Conservation (phyloP, 2,888 invertebrate species). For the Aelia acuminata region DNA sequence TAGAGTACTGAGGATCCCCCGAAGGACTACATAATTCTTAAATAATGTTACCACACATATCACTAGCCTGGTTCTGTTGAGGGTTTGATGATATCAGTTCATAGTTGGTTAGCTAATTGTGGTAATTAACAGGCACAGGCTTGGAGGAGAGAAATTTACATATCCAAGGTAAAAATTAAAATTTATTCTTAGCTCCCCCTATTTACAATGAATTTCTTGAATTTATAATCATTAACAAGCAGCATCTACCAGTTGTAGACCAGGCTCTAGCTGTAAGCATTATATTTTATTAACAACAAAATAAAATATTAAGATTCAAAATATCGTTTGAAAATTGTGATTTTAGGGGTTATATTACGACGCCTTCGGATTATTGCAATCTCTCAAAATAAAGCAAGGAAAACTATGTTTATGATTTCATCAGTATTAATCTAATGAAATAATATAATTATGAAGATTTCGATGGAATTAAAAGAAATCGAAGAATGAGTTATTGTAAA, state of each 20-base stretch:
- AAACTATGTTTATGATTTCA: no score
- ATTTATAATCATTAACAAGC: neutral
- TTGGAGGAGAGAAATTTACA: neutral
- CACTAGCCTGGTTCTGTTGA: neutral
- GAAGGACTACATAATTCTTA: neutral
- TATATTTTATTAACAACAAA: neutral
- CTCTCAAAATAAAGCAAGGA: no score
- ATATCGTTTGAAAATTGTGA: neutral
- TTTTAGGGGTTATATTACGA: no score
- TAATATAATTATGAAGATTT: no score
- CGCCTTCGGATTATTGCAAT: no score
- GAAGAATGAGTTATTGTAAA: no score
- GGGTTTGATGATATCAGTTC: neutral
- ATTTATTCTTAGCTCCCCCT: neutral
- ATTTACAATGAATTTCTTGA: neutral
- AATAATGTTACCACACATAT: conserved; percentile 27
- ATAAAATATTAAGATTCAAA: neutral
- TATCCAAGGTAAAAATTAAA: conserved; percentile 23
- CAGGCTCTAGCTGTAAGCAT: neutral
- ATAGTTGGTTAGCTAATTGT: conserved; percentile 36
- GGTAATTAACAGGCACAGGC: neutral
- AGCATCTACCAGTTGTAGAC: neutral
- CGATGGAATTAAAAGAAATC: no score
- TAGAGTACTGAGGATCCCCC: neutral
- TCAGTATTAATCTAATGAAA: no score